Percentiles rank a stretch among this genome's conserved stretches.
Conservation (phyloP, 1,140 invertebrate species). For the Anastrepha ludens region DNA sequence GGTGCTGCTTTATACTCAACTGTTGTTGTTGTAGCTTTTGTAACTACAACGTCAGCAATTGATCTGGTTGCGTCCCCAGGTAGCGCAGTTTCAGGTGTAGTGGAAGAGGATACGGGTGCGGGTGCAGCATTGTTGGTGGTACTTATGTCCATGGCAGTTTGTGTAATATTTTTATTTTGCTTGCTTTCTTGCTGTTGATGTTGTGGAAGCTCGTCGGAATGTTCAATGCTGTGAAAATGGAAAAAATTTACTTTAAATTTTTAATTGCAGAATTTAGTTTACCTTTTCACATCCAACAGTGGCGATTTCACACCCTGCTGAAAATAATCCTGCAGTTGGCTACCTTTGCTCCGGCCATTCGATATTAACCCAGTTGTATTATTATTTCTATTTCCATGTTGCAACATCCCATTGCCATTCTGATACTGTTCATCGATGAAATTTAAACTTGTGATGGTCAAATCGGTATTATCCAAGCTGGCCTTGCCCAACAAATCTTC, state of each 20-base stretch:
- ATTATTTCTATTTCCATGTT: constrained; percentile 11
- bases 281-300: constrained; percentile 16
- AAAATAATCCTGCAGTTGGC: constrained; percentile 49
- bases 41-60: constrained; percentile 37
- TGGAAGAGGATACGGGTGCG: background rate
- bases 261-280: background rate
- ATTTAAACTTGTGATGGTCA: constrained; percentile 78
- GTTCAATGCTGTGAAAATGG: background rate
- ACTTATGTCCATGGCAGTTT: constrained; percentile 41
- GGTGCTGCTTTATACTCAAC: background rate
- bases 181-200: constrained; percentile 51
- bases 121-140: constrained; percentile 35
- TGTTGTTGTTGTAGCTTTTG: background rate
- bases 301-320: constrained; percentile 17
- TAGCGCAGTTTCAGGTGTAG: background rate
- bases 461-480: constrained; percentile 77
- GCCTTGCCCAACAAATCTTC: constrained; percentile 72
- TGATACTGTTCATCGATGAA: constrained; percentile 77
- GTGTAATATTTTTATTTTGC: constrained; percentile 40
- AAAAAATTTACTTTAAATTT: constrained; percentile 58
- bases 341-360: constrained; percentile 11
- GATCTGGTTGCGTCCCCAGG: background rate
- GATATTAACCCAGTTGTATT: background rate
- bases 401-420: constrained; percentile 58
- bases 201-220: constrained; percentile 41